Base-by-base conservation (phyloP, 2,113 vertebrate species). In the Urocitellus parryii region DNA sequence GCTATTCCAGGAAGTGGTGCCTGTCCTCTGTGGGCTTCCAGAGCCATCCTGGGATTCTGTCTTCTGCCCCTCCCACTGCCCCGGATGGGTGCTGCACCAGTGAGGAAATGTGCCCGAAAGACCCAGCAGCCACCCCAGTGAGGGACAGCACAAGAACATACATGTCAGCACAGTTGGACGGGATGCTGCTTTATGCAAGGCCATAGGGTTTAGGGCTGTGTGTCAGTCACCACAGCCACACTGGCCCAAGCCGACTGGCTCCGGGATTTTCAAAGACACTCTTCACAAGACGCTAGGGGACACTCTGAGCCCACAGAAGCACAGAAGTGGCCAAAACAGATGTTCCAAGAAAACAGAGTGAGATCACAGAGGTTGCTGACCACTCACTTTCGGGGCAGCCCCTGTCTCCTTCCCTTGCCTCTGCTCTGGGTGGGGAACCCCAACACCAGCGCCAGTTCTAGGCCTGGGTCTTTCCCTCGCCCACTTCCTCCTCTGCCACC, bases 401-500 rank as follows among this genome's bases (percentile, higher is more conserved):
- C 96, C 88, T 22, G 1, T 70, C 58, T 90, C 51, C n/a, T 86
- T 61, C 81, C 85, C 70, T 94, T 0, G 12, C 34, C 67, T 89
- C 42, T 12, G 45, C 29, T 88, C 78, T 53, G 18, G 1, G 37
- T 32, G 95, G 96, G 95, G 86, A 98, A 94, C 17, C 81, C 94
- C 93, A 94, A 56, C 8, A 20, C 48, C 81, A 78, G 92, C 27
- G 73, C 37, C 22, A 29, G 13, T 53, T 81, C 77, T 48, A 85
- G 88, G 80, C 56, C 63, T 67, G 88, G 97, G 88, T 74, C 82
- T 92, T 92, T 74, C 80, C 68, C 82, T 73, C 45, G 68, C 12
- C 81, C 42, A 67, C 95, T 97, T 96, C 97, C 88, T 94, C 91
- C 51, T 96, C 53, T 82, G 77, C 67, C 5, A 0, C 32, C 48